Evolutionary conservation across 2,888 invertebrate genomes (phyloP).

Genomic region (Drosophila emarginata): DNA sequence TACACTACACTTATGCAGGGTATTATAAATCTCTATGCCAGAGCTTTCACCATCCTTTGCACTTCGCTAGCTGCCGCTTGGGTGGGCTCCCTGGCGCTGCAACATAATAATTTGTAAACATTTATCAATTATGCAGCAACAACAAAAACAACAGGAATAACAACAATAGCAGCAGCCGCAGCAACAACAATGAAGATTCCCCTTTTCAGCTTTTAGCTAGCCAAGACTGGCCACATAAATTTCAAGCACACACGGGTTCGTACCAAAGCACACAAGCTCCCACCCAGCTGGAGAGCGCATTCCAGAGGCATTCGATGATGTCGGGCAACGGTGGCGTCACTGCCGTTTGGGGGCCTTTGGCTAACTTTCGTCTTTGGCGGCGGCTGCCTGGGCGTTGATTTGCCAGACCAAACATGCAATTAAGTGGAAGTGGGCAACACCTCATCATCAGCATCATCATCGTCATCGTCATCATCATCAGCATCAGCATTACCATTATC

Average conservation of each 20-base stretch:
- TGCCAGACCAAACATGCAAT: slow-evolving; percentile 70
- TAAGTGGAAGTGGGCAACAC: slow-evolving; percentile 71
- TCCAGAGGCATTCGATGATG: slow-evolving; percentile 46
- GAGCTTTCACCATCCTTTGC: slow-evolving; percentile 46
- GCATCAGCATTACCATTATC: slow-evolving; percentile 12
- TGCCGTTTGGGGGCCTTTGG: slow-evolving; percentile 5
- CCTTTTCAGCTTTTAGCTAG: slow-evolving; percentile 24
- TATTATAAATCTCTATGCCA: background rate
- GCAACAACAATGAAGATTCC: slow-evolving; percentile 50
- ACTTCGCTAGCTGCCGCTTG: slow-evolving; percentile 36
- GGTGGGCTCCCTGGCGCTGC: slow-evolving; percentile 62
- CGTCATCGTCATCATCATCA: slow-evolving; percentile 7
- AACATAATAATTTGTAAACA: slow-evolving; percentile 78
- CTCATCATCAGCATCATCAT: slow-evolving; percentile 38
- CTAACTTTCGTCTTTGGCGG: slow-evolving; percentile 22
- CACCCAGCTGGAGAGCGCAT: slow-evolving; percentile 22
- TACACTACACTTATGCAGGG: background rate
- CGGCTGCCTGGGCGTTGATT: slow-evolving; percentile 62
- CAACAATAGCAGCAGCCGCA: slow-evolving; percentile 34
- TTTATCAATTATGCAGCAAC: slow-evolving; percentile 77
- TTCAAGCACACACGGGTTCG: slow-evolving; percentile 52
- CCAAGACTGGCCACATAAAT: slow-evolving; percentile 72
- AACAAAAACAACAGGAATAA: slow-evolving; percentile 42
- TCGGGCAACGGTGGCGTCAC: slow-evolving; percentile 7
- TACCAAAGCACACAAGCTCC: slow-evolving; percentile 38